phyloP scores from a whole-genome alignment of 2,113 vertebrate species.

The Zosterops hypoxanthus region DNA sequence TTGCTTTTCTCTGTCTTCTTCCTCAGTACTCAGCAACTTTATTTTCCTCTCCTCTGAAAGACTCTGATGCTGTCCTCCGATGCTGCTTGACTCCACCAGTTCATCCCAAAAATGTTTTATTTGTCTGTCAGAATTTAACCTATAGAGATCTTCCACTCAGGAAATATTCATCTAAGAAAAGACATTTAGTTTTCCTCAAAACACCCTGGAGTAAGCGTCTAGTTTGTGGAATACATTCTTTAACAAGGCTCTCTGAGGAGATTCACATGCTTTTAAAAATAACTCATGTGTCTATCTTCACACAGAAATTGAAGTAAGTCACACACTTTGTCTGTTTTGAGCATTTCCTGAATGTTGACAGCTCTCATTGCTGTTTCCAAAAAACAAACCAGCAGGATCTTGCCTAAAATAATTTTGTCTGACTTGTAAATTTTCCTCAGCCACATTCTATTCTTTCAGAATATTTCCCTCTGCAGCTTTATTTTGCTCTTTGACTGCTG shows the following conservation, averaged over 20 bases:
- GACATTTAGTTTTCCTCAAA: background rate
- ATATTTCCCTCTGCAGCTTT: background rate
- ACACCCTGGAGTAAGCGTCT: background rate
- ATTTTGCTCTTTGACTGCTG: background rate
- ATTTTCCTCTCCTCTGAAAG: background rate
- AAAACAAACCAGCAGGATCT: background rate
- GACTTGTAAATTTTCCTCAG: background rate
- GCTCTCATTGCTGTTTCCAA: background rate
- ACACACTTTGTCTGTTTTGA: constrained; percentile 8
- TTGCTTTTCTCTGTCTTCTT: background rate
- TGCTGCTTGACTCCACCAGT: background rate
- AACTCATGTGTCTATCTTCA: constrained; percentile 4
- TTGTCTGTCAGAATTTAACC: background rate
- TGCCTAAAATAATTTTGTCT: background rate
- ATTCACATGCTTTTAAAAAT: constrained; percentile 40
- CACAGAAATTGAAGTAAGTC: constrained; percentile 4
- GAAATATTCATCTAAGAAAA: background rate
- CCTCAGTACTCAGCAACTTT: background rate
- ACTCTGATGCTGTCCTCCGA: background rate
- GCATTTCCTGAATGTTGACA: constrained; percentile 6
- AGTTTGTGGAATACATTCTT: background rate
- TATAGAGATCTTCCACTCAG: background rate
- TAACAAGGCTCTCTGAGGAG: constrained; percentile 3
- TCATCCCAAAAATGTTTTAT: background rate
- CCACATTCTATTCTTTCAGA: background rate